Evolutionary conservation across 2,888 invertebrate species (phyloP), one percentile per base, ranked within the genome.

Genomic region (Yponomeuta plumbellus): DNA sequence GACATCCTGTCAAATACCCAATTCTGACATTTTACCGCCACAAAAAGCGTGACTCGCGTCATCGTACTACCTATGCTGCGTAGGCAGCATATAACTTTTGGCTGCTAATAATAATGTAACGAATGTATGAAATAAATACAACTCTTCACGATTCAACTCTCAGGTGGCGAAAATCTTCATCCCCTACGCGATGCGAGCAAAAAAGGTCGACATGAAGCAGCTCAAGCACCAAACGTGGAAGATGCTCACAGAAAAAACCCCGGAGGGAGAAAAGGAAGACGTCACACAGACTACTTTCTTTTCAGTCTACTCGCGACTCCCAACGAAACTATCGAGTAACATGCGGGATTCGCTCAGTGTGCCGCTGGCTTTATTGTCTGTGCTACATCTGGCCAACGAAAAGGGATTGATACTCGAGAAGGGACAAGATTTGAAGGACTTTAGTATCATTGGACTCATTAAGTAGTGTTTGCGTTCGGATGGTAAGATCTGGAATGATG

Each of bases 301-400:
- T 61, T 76, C 86, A 0, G 70, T 95, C 21, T 95, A 94, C 76
- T 80, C 86, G 1, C 76, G 84, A 65, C 75, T 96, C 65, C 95
- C 95, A 0, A 80, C 75, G 17, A 80, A 91, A 67, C 76, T 96
- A 58, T 88, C 93, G 0, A 80, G 89, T 11, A 92, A 90, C 70
- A 95, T 95, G 93, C 88, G 92, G 0, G 94, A 94, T 65, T 94
- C 96, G 26, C 88, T 97, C 65, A 96, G 95, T 76, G 93, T 95
- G 34, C 94, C 96, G 0, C 92, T 97, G 66, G 95, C 96, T 0
- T 94, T 97, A 80, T 93, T 96, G 26, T 95, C 97, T 0, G 88
- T 97, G 21, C 87, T 97, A 5, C 97, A 97, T 89, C 87, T 97
- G 73, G 95, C 96, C 2, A 97, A 97, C 79, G 97, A 97, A 78